These are phyloP conservation scores for Exocentrus adspersus DNA, from an alignment of 2,888 invertebrate genomes.

Conservation along the genomic window DNA sequence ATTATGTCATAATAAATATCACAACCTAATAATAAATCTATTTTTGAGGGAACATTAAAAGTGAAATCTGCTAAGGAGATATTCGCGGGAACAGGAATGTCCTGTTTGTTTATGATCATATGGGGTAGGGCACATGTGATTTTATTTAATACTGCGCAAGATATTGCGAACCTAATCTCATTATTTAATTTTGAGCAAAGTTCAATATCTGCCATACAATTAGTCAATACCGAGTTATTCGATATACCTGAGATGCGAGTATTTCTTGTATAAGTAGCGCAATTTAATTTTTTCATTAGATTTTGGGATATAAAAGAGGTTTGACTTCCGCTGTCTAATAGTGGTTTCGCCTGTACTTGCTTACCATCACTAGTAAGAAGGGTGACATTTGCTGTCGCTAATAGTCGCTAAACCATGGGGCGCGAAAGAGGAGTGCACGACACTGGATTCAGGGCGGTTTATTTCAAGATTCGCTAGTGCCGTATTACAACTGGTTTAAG, in stretches of 20 bases:
- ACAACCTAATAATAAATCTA: background rate
- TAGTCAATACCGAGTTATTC: too few species aligned
- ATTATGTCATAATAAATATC: background rate
- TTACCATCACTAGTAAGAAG: too few species aligned
- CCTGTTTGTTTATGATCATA: background rate
- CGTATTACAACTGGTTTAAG: too few species aligned
- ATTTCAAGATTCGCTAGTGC: too few species aligned
- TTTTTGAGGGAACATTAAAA: background rate
- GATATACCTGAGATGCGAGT: background rate
- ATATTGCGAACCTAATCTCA: background rate
- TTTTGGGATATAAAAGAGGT: background rate
- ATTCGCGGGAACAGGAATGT: background rate
- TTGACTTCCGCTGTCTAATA: background rate
- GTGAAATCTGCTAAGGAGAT: background rate
- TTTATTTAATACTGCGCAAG: background rate
- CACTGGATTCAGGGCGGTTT: too few species aligned
- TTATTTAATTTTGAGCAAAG: background rate
- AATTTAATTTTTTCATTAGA: background rate
- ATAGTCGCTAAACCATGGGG: too few species aligned
- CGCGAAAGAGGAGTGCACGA: too few species aligned
- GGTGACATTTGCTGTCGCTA: too few species aligned
- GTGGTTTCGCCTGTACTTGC: background rate
- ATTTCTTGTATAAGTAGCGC: background rate
- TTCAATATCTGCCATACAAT: background rate
- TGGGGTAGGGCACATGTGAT: background rate